Conservation (phyloP, 2,888 invertebrate genomes). For the Iselma pallidipennis region DNA sequence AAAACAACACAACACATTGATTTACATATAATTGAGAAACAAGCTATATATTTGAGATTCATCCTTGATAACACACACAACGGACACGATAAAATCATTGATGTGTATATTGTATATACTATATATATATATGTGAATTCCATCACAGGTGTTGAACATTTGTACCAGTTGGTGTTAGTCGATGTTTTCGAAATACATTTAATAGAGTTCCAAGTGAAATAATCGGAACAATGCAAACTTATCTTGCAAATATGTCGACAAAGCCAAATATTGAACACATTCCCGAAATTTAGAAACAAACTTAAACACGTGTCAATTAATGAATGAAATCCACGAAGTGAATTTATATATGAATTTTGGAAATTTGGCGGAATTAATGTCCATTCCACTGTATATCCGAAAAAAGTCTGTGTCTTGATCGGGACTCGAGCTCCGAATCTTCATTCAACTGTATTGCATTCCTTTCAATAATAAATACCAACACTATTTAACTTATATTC, state of each 20-base stretch:
- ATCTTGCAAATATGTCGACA: conserved; percentile 3
- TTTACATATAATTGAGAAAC: conserved; percentile 18
- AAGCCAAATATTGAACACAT: conserved; percentile 7
- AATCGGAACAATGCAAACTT: conserved; percentile 9
- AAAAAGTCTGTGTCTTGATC: too few relatives aligned
- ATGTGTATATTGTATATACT: background rate
- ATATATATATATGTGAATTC: background rate
- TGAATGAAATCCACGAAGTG: too few relatives aligned
- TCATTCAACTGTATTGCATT: too few relatives aligned
- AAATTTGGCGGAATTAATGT: too few relatives aligned
- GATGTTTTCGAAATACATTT: conserved; percentile 17
- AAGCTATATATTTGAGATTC: conserved; percentile 13
- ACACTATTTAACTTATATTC: too few relatives aligned
- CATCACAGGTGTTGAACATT: conserved; percentile 28
- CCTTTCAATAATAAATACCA: too few relatives aligned
- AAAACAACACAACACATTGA: conserved; percentile 8
- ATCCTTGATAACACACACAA: conserved; percentile 5
- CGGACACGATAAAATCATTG: conserved; percentile 18
- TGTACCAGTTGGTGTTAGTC: conserved; percentile 29
- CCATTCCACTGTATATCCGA: too few relatives aligned
- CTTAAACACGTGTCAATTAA: conserved; percentile 14
- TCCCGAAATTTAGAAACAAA: background rate
- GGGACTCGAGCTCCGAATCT: too few relatives aligned
- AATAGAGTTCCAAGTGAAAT: conserved; percentile 13
- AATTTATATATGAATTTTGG: too few relatives aligned